These are phyloP conservation scores for Chelon labrosus DNA, from an alignment of 2,797 vertebrate species.

Conservation along the genomic window DNA sequence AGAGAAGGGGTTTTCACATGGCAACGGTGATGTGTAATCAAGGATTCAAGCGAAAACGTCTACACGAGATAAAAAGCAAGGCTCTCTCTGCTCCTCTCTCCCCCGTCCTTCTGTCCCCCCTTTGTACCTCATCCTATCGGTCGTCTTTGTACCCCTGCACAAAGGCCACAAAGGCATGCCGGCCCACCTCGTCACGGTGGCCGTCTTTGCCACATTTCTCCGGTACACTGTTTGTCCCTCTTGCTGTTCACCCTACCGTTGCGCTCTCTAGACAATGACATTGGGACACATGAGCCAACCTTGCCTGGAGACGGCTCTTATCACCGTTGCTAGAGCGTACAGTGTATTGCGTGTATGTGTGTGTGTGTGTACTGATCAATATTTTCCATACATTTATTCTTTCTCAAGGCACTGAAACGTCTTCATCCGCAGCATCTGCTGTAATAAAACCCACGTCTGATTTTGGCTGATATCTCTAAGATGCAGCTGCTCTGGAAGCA, in stretches of 20 bases:
- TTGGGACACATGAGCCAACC: constrained; percentile 42
- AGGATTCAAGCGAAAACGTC: constrained; percentile 3
- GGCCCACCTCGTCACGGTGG: background rate
- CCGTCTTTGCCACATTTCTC: constrained; percentile 18
- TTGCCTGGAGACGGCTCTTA: constrained; percentile 25
- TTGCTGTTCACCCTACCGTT: constrained; percentile 20
- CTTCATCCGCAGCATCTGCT: background rate
- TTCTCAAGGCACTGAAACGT: background rate
- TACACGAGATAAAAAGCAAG: background rate
- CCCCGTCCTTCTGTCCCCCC: background rate
- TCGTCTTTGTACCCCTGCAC: constrained; percentile 46
- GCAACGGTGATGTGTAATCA: background rate
- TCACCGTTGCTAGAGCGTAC: constrained; percentile 5
- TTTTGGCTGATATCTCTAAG: constrained; percentile 25
- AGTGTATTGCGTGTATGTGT: background rate
- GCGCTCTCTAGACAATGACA: constrained; percentile 43
- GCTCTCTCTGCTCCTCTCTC: background rate
- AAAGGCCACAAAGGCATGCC: constrained; percentile 4
- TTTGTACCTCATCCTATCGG: constrained; percentile 4
- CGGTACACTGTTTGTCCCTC: constrained; percentile 10
- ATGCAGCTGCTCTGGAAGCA: constrained; percentile 29
- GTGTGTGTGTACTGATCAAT: background rate
- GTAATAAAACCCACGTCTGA: constrained; percentile 23
- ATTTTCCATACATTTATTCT: constrained; percentile 10
- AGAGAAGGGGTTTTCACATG: background rate